Conservation (phyloP, 2,888 invertebrate species). For the Lysandra bellargus region DNA sequence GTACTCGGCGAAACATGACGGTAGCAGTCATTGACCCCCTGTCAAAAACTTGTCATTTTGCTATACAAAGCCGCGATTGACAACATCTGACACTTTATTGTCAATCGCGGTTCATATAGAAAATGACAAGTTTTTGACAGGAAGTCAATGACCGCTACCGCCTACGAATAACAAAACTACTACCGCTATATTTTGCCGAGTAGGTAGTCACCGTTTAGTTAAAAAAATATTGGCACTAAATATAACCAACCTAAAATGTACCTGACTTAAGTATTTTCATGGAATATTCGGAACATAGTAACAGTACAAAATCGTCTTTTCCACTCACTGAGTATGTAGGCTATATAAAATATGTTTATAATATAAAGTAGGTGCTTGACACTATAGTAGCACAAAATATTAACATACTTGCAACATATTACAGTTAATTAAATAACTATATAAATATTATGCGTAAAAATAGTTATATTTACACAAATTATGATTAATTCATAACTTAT, state of each 20-base stretch:
- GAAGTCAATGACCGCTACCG: too few species aligned
- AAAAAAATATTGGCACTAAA: background rate
- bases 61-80: too few species aligned
- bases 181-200: too few species aligned
- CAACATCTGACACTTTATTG: too few species aligned
- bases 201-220: too few species aligned
- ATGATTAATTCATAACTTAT: background rate
- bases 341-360: slow-evolving; percentile 12
- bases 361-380: background rate
- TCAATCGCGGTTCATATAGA: too few species aligned
- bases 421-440: slow-evolving; percentile 9
- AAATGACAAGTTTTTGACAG: too few species aligned
- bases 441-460: slow-evolving; percentile 10
- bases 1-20: too few species aligned
- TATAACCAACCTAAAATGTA: background rate
- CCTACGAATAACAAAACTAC: too few species aligned
- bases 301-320: slow-evolving; percentile 9
- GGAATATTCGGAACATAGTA: slow-evolving; percentile 6
- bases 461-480: background rate
- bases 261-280: background rate
- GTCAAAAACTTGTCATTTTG: too few species aligned
- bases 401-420: slow-evolving; percentile 9
- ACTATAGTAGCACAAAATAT: slow-evolving; percentile 6
- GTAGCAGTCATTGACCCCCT: too few species aligned
- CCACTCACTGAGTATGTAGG: slow-evolving; percentile 11